A percentile compares a stretch with the other conserved stretches of the same genome.
Conservation (phyloP, 2,888 invertebrate species). For the Eulithis prunata region DNA sequence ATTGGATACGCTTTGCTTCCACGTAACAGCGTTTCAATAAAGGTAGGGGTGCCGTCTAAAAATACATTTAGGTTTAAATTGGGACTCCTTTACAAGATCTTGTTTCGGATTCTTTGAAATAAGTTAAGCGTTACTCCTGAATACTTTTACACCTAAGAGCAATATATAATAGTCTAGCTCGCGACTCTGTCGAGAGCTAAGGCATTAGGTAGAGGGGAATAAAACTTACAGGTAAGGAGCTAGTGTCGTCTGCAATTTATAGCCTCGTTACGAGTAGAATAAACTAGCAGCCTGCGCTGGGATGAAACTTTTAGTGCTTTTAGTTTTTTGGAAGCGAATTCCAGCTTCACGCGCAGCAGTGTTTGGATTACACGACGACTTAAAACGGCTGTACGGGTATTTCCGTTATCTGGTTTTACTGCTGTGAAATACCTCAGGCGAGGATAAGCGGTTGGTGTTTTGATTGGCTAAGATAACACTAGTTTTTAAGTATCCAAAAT, state of each 20-base stretch:
- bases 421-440: constrained; percentile 1
- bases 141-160: not conserved
- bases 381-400: constrained; percentile 22
- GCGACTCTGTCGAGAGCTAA: constrained; percentile 7
- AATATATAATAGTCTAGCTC: not conserved
- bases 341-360: constrained; percentile 12
- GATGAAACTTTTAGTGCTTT: constrained; percentile 37
- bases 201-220: constrained; percentile 28
- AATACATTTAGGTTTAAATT: constrained; percentile 11
- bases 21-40: constrained; percentile 33
- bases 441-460: constrained; percentile 11
- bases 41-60: constrained; percentile 21
- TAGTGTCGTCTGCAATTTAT: constrained; percentile 63
- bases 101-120: constrained; percentile 10
- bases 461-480: not conserved
- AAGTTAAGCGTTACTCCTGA: not conserved
- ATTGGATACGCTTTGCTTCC: constrained; percentile 42
- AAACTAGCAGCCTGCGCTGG: constrained; percentile 46
- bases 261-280: constrained; percentile 57
- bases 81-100: constrained; percentile 8
- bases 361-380: constrained; percentile 21
- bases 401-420: constrained; percentile 22
- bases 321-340: constrained; percentile 38
- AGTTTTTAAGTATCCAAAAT: too few species aligned
- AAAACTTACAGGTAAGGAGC: constrained; percentile 47